Percentiles rank a stretch among this genome's conserved stretches.
These are phyloP conservation scores for Notolabrus celidotus DNA, from an alignment of 2,797 vertebrate species.

Conservation along the genomic window DNA sequence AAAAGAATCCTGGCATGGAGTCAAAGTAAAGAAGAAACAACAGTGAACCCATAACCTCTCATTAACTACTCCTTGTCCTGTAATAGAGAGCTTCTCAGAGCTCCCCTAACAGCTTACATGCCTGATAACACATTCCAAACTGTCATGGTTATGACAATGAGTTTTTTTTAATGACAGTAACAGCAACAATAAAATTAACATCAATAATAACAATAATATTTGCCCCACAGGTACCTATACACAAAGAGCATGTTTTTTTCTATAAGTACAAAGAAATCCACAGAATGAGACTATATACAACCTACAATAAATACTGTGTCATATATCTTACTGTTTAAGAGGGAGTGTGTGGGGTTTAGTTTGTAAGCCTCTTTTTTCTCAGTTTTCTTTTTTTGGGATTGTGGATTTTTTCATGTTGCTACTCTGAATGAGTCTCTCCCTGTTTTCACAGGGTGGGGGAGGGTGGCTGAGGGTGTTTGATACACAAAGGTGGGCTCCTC, in stretches of 20 bases:
- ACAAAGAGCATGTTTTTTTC: conserved; percentile 84
- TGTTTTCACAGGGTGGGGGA: conserved; percentile 58
- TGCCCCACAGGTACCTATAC: conserved; percentile 85
- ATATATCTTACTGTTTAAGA: conserved; percentile 82
- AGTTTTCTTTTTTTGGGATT: conserved; percentile 64
- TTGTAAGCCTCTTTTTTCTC: conserved; percentile 63
- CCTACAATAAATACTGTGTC: conserved; percentile 94
- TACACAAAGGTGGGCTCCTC: conserved; percentile 78
- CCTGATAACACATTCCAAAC: conserved; percentile 66
- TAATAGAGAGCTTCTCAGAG: conserved; percentile 36
- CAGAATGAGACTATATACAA: conserved; percentile 91
- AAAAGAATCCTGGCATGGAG: conserved; percentile 53
- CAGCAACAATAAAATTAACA: conserved; percentile 84
- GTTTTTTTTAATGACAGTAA: conserved; percentile 79
- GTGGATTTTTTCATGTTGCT: conserved; percentile 69
- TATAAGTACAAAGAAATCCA: conserved; percentile 89
- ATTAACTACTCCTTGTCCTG: conserved; percentile 45
- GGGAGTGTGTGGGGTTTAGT: conserved; percentile 67
- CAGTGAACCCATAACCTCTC: conserved; percentile 67
- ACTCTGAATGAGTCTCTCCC: conserved; percentile 80
- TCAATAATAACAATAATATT: conserved; percentile 85
- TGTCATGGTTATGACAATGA: conserved; percentile 68
- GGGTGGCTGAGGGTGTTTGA: conserved; percentile 48
- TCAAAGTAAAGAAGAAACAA: conserved; percentile 66
- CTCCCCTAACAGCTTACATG: conserved; percentile 57